These are phyloP conservation scores for Drosophila persimilis DNA, from an alignment of 1,140 invertebrate species.

Conservation along the genomic window DNA sequence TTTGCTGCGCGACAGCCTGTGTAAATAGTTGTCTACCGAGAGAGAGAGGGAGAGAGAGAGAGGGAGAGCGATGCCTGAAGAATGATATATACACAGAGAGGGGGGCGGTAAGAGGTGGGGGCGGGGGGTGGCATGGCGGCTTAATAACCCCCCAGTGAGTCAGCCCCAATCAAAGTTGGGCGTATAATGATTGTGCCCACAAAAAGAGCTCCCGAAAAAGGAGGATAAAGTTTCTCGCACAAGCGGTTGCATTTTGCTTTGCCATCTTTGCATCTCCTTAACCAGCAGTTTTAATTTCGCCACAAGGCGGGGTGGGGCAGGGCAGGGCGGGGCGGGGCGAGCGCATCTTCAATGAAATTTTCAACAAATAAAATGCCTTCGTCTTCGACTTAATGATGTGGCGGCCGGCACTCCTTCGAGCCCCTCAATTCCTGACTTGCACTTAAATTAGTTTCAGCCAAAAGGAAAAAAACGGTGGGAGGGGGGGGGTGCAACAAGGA, in stretches of 20 bases:
- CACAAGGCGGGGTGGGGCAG: constrained; percentile 23
- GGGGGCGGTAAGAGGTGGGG: neutral
- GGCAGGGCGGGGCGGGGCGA: neutral
- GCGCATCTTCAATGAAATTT: constrained; percentile 67
- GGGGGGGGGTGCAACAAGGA: neutral
- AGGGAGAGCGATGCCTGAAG: constrained; percentile 9
- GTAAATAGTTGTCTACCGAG: constrained; percentile 62
- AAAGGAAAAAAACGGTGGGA: constrained; percentile 2
- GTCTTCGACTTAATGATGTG: constrained; percentile 67
- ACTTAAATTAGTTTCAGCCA: constrained; percentile 59
- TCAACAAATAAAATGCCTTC: constrained; percentile 68
- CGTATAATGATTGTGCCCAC: constrained; percentile 62
- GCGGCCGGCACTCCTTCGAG: constrained; percentile 24
- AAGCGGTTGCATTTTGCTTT: constrained; percentile 41
- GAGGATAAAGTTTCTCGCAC: constrained; percentile 63
- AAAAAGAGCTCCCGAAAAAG: constrained; percentile 29
- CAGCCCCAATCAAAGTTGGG: constrained; percentile 72
- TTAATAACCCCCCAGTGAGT: constrained; percentile 42
- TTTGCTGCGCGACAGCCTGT: constrained; percentile 76
- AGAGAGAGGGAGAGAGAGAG: neutral
- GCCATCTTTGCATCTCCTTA: constrained; percentile 51
- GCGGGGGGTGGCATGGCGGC: constrained; percentile 10
- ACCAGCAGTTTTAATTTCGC: constrained; percentile 76
- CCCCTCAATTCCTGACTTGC: constrained; percentile 7
- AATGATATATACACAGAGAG: neutral